These are phyloP conservation scores for Tragelaphus scriptus DNA, from an alignment of 2,113 vertebrate species.

Conservation along the genomic window DNA sequence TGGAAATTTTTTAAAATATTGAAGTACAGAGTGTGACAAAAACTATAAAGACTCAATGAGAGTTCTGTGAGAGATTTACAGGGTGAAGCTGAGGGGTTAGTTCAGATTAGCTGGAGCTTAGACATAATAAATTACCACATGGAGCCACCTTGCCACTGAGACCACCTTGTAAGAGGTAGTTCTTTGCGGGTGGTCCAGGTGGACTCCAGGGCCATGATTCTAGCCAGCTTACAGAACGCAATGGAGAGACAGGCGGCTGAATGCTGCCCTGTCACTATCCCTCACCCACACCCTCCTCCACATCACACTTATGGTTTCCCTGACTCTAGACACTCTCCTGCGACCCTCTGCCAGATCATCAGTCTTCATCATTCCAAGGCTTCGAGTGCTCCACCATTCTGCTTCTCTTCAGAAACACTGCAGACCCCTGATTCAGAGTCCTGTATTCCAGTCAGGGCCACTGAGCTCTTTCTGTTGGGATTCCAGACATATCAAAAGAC, in stretches of 20 bases:
- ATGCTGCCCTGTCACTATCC: too few relatives aligned
- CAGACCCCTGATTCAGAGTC: background rate
- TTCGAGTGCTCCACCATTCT: background rate
- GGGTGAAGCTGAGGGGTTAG: background rate
- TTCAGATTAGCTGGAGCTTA: background rate
- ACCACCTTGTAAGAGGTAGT: background rate
- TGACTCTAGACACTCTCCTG: fast-evolving
- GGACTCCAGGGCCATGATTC: background rate
- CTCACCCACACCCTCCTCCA: too few relatives aligned
- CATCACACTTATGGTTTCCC: fast-evolving
- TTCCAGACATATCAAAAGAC: background rate
- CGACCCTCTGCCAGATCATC: background rate
- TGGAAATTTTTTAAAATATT: background rate
- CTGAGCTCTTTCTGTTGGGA: background rate
- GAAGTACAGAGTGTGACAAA: background rate
- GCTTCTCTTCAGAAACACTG: background rate
- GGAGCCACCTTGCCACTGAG: background rate
- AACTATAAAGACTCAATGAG: background rate
- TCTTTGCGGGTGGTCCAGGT: background rate
- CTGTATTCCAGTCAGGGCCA: background rate
- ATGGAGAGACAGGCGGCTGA: background rate
- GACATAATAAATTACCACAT: background rate
- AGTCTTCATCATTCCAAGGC: background rate
- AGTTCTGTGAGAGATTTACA: background rate
- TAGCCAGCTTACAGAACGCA: background rate